Evolutionary conservation across 2,888 invertebrate species (phyloP).

Genomic region (Drosophila villosipedis): DNA sequence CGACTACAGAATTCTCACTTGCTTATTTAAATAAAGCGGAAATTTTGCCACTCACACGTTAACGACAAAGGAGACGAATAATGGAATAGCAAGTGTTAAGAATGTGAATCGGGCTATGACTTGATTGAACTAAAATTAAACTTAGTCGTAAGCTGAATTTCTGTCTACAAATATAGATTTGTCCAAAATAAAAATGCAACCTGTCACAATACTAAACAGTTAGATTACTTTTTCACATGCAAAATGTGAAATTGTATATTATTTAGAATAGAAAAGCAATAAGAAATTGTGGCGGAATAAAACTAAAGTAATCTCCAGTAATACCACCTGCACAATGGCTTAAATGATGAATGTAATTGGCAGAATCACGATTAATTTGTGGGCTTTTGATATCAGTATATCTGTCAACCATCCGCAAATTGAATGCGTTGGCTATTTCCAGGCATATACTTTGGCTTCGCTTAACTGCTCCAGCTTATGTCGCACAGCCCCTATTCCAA

Average conservation of each 20-base stretch:
- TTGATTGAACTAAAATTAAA: background rate
- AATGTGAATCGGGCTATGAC: background rate
- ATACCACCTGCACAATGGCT: constrained; percentile 7
- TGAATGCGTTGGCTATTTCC: constrained; percentile 25
- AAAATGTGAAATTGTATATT: background rate
- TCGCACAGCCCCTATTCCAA: constrained; percentile 19
- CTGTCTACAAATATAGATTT: background rate
- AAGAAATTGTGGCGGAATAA: background rate
- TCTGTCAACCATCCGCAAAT: constrained; percentile 6
- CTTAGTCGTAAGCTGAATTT: background rate
- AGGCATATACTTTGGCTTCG: background rate
- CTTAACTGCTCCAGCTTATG: constrained; percentile 27
- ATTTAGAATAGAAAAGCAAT: background rate
- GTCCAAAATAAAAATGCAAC: background rate
- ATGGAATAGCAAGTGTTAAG: background rate
- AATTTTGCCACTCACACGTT: background rate
- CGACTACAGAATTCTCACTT: no score
- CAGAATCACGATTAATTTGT: constrained; percentile 35
- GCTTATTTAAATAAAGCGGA: no score
- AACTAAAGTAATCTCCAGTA: background rate
- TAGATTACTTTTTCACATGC: background rate
- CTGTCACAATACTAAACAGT: background rate
- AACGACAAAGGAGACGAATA: background rate
- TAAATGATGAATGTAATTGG: constrained; percentile 33
- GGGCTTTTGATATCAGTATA: constrained; percentile 26